A percentile compares a stretch with the other conserved stretches of the same genome.
These are phyloP conservation scores for Anableps anableps DNA, from an alignment of 2,797 vertebrate species.

Conservation along the genomic window DNA sequence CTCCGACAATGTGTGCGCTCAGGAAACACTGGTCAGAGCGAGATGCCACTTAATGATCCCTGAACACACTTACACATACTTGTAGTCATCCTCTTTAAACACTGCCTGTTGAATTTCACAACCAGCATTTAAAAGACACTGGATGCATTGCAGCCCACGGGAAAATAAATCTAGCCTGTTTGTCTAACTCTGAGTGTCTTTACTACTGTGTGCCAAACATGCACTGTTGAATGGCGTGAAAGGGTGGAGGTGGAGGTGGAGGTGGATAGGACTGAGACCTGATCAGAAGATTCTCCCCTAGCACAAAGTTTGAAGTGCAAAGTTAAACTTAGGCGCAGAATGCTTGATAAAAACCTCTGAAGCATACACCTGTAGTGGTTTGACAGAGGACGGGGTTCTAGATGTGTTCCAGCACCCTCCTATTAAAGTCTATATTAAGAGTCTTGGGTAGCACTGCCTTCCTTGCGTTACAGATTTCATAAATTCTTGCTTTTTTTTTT, in stretches of 20 bases:
- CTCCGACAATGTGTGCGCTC: constrained; percentile 67
- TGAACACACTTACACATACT: constrained; percentile 43
- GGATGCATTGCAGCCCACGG: constrained; percentile 58
- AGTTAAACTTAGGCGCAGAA: not conserved
- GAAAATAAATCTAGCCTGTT: constrained; percentile 73
- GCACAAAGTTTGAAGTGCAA: constrained; percentile 72
- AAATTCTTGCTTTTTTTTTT: no score
- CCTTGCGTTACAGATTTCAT: not conserved
- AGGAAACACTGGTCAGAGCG: constrained; percentile 43
- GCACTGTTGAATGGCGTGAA: constrained; percentile 43
- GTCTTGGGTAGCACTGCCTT: not conserved
- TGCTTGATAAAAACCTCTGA: not conserved
- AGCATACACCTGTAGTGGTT: not conserved
- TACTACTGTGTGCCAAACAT: constrained; percentile 17
- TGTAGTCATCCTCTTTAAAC: constrained; percentile 72
- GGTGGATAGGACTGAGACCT: constrained; percentile 71
- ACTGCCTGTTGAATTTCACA: constrained; percentile 84
- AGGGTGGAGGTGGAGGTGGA: no score
- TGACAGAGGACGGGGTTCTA: not conserved
- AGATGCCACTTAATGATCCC: constrained; percentile 54
- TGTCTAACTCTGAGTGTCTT: constrained; percentile 59
- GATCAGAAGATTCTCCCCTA: constrained; percentile 74
- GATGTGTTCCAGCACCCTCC: not conserved
- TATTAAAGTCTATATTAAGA: not conserved
- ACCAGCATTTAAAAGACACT: constrained; percentile 72